Evolutionary conservation across 1,140 invertebrate genomes (phyloP), one percentile per base, ranked within the genome.

Genomic region (Zaprionus lachaisei): DNA sequence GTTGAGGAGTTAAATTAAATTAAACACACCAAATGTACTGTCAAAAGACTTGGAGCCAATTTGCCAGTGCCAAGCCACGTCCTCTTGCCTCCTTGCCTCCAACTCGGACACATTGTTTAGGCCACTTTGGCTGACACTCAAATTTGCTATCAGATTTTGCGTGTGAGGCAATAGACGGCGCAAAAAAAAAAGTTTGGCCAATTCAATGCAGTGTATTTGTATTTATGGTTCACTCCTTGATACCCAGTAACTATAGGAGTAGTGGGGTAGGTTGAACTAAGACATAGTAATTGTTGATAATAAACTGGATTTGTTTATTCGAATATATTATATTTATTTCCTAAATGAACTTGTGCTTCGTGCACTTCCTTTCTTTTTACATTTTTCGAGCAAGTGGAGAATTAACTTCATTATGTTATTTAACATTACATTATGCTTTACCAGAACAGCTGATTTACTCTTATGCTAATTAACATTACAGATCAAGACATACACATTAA

Each of bases 111-210:
- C 81, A 83, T 87, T 83, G 83, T 87, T 83, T 75, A 58, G 79
- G 81, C 83, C 83, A 87, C 84, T 89, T 87, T 79, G 84, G 64
- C 74, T 72, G 83, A 87, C 83, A 87, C 83, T 87, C 83, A 82
- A 84, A 78, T 87, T 89, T 76, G 84, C 77, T 86, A 87, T 87
- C 84, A 80, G 83, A 87, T 87, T 89, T 72, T 81, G 83, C 78
- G 77, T 89, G 47, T 56, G 73, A 70, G 72, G 34, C 84, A 77
- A 41, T 31, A 62, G 61, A 86, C 41, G n/a, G 41, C 41, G 20
- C 22, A 22, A 6, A 51, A 51, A n/a, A 51, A 51, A 86, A 82
- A 80, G 70, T 77, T 84, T 75, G 69, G 51, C 49, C 65, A 69
- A 61, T 62, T 63, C 41, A 37, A 17, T 51, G 55, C 37, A 41